These are phyloP conservation scores for Hartigia nigra DNA, from an alignment of 2,888 invertebrate genomes.

Conservation along the genomic window DNA sequence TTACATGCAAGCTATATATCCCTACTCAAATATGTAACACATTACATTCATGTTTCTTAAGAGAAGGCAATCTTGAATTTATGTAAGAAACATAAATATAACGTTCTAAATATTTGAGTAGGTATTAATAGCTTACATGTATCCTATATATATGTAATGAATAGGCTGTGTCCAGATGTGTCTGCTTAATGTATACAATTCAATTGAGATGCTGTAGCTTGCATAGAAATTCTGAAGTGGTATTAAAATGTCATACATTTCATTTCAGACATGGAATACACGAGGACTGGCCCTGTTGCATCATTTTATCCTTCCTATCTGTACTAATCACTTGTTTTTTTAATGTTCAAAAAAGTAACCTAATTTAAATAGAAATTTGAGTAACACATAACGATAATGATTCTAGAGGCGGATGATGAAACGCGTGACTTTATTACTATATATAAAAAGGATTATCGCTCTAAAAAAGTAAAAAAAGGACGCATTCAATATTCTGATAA, in stretches of 20 bases:
- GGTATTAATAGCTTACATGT: neutral
- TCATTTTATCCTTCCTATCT: neutral
- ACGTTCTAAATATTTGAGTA: too few relatives aligned
- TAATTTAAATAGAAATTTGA: neutral
- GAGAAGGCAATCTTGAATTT: too few relatives aligned
- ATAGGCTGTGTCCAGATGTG: too few relatives aligned
- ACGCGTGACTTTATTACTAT: slow-evolving; percentile 52
- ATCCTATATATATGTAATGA: neutral
- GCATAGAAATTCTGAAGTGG: neutral
- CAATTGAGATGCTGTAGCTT: neutral
- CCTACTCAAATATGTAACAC: too few relatives aligned
- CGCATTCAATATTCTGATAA: slow-evolving; percentile 13
- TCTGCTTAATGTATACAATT: neutral
- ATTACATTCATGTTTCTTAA: too few relatives aligned
- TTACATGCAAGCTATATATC: neutral
- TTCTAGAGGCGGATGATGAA: slow-evolving; percentile 49
- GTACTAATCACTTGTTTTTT: neutral
- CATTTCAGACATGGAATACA: neutral
- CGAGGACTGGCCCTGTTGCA: neutral
- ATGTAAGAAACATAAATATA: too few relatives aligned
- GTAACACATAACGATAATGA: slow-evolving; percentile 28
- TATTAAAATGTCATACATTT: neutral
- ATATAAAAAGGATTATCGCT: slow-evolving; percentile 41
- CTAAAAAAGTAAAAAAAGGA: slow-evolving; percentile 19
- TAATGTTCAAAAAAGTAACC: neutral